Percentiles rank a stretch among this genome's conserved stretches.
Conservation (phyloP, 2,113 vertebrate species). For the Chiloscyllium plagiosum region DNA sequence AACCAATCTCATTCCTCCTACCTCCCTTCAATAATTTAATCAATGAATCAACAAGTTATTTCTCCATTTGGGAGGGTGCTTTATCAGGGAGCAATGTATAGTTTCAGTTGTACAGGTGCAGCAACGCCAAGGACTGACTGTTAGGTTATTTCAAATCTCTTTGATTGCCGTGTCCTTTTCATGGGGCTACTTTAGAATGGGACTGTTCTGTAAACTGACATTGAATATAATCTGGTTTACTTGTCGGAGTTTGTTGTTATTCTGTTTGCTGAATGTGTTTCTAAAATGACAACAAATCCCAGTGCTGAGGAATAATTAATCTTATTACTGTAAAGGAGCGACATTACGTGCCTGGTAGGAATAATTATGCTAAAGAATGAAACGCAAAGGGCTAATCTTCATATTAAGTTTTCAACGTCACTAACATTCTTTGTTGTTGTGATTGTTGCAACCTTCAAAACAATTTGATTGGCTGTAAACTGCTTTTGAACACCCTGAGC, state of each 20-base stretch:
- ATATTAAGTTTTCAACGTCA: background rate
- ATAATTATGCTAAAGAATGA: background rate
- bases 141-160: background rate
- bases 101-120: background rate
- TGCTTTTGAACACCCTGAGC: background rate
- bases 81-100: background rate
- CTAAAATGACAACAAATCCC: background rate
- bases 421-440: background rate
- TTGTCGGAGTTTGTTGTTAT: background rate
- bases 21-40: background rate
- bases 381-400: background rate
- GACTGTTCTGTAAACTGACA: too few species aligned
- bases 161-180: background rate
- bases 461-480: background rate
- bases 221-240: background rate
- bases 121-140: background rate
- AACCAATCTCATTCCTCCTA: background rate
- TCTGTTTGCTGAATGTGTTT: background rate
- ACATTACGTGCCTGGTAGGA: background rate
- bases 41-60: background rate
- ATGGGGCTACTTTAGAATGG: background rate
- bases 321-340: background rate
- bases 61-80: background rate
- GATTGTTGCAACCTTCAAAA: background rate
- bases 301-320: background rate